Evolutionary conservation across 2,888 invertebrate genomes (phyloP).

Genomic region (Cataglyphis livida): DNA sequence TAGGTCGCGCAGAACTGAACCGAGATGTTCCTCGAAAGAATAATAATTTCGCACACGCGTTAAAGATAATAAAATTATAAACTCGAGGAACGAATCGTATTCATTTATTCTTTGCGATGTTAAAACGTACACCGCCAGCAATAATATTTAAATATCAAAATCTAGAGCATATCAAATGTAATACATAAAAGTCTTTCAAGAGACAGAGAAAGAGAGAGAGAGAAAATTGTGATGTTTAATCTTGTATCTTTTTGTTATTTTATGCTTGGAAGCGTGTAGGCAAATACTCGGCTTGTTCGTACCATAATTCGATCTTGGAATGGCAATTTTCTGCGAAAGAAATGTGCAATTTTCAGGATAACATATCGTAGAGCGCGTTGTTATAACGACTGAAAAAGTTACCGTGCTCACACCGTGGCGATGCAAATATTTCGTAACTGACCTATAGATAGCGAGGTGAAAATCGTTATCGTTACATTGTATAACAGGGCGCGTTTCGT

Average conservation of each 20-base stretch:
- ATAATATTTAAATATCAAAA: conserved; percentile 5
- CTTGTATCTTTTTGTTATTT: not conserved
- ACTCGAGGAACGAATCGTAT: not conserved
- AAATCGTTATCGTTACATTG: conserved; percentile 70
- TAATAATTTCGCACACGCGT: conserved; percentile 6
- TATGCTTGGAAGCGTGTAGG: not conserved
- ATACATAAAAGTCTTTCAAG: not conserved
- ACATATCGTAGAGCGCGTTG: not conserved
- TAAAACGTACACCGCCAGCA: not conserved
- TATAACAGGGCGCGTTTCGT: conserved; percentile 30
- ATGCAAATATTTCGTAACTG: conserved; percentile 55
- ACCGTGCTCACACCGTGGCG: conserved; percentile 40
- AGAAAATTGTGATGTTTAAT: not conserved
- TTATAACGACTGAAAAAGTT: conserved; percentile 33
- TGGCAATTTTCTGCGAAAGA: not conserved
- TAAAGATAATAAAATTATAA: not conserved
- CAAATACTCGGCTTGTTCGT: not conserved
- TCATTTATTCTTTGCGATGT: not conserved
- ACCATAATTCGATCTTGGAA: not conserved
- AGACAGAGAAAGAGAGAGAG: too few relatives aligned
- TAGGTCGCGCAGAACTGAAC: conserved; percentile 54
- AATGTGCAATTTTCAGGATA: conserved; percentile 7
- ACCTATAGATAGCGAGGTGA: conserved; percentile 17
- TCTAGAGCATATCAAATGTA: not conserved
- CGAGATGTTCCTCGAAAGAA: conserved; percentile 1